Conservation (phyloP, 1,140 invertebrate genomes). For the Eurosta solidaginis region DNA sequence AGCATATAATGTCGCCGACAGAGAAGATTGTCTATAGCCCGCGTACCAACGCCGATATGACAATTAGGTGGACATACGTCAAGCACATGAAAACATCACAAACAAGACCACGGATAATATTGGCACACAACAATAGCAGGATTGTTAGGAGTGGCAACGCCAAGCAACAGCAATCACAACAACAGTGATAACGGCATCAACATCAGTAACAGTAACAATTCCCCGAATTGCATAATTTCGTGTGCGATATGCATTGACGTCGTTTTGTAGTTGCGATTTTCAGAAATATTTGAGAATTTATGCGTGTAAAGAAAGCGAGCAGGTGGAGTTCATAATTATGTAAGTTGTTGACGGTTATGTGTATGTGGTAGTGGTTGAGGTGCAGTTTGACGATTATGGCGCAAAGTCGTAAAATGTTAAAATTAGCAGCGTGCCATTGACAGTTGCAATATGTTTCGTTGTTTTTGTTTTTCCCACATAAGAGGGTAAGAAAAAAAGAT, state of each 20-base stretch:
- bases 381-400: too few species aligned
- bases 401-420: too few species aligned
- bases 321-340: too few species aligned
- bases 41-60: conserved; percentile 21
- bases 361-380: too few species aligned
- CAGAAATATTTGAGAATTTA: background rate
- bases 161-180: conserved; percentile 16
- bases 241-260: background rate
- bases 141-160: background rate
- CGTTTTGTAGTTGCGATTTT: background rate
- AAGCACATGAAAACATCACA: conserved; percentile 32
- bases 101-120: background rate
- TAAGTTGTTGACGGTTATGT: too few species aligned
- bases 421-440: too few species aligned
- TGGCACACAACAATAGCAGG: background rate
- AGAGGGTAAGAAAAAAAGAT: too few species aligned
- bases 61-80: background rate
- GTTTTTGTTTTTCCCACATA: too few species aligned
- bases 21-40: conserved; percentile 61
- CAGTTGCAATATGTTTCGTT: too few species aligned
- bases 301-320: background rate
- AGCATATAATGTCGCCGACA: conserved; percentile 65
- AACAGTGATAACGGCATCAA: background rate
- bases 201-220: conserved; percentile 15
- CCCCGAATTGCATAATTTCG: background rate